These are phyloP conservation scores for Steinernema scapterisci DNA, from an alignment of 2,888 invertebrate genomes.

Conservation along the genomic window DNA sequence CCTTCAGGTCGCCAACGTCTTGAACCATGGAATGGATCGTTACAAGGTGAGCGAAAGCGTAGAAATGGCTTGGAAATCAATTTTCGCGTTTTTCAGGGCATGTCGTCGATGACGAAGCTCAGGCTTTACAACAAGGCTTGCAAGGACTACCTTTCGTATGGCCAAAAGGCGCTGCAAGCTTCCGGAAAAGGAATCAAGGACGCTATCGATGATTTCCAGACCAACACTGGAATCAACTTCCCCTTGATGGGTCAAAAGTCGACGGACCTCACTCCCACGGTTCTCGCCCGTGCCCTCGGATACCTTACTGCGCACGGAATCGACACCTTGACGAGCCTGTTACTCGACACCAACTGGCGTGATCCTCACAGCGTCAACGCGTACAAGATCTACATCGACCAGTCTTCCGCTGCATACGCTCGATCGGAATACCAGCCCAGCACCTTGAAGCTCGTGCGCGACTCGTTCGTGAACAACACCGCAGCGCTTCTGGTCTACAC, in stretches of 20 bases:
- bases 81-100: neutral
- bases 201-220: neutral
- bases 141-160: neutral
- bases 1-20: neutral
- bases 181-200: slow-evolving; percentile 15
- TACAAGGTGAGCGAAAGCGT: too few species aligned
- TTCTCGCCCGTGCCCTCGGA: slow-evolving; percentile 30
- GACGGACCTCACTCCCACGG: neutral
- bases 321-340: slow-evolving; percentile 30
- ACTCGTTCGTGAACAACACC: neutral
- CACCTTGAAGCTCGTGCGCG: neutral
- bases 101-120: neutral
- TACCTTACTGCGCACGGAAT: slow-evolving; percentile 8
- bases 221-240: slow-evolving; percentile 6
- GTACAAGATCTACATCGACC: slow-evolving; percentile 35
- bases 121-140: neutral
- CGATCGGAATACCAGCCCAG: neutral
- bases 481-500: neutral
- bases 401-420: neutral
- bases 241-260: neutral
- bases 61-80: too few species aligned
- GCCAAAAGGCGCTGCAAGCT: neutral
- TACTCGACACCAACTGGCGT: slow-evolving; percentile 37
- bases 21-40: neutral
- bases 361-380: slow-evolving; percentile 32